Evolutionary conservation across 2,797 vertebrate genomes (phyloP), one percentile per base, ranked within the genome.

Genomic region (Tragelaphus eurycerus): DNA sequence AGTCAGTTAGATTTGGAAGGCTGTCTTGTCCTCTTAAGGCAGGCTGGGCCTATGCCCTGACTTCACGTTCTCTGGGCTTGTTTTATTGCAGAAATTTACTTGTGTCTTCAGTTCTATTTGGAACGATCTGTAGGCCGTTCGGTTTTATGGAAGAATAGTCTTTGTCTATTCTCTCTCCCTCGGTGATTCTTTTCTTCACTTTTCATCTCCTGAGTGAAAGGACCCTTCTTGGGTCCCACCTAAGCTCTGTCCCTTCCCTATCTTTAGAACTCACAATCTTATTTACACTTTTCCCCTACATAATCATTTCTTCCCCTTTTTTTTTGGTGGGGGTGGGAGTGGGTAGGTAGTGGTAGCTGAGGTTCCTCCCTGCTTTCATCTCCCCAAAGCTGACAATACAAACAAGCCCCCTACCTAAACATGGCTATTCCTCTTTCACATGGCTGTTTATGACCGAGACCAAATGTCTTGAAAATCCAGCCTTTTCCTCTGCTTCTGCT

Each of bases 261-360:
- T 25, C 38, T 89, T 84, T 27, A 62, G 19, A 57, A 64, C 4
- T 64, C 29, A 54, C 29, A 90, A 25, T 79, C 9, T 81, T 23
- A 16, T 16, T 60, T 88, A 21, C 2, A 17, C 64, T 7, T 92
- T 57, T 84, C 25, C 6, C 25, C 11, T 62, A 21, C 16, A 3
- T 64, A 27, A 50, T 27, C 25, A 50, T 76, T 76, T 92, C 50
- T 83, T 94, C 60, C 31, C 76, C 3, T 74, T 67, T 90, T 15
- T 15, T 7, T 43, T 43, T 43, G 43, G 43, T 3, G 1, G 0
- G 15, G 12, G 23, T 1, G 16, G 1, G 0, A 12, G 2, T 79
- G 0, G 27, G 46, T n/a, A 31, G 48, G 6, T 25, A 15, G 31
- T 5, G 2, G 43, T 46, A 21, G 17, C 25, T 31, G 11, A 71